Percentiles rank a stretch among this genome's conserved stretches.
Evolutionary conservation across 2,113 vertebrate genomes (phyloP).

Genomic region (Hyperopisus bebe): DNA sequence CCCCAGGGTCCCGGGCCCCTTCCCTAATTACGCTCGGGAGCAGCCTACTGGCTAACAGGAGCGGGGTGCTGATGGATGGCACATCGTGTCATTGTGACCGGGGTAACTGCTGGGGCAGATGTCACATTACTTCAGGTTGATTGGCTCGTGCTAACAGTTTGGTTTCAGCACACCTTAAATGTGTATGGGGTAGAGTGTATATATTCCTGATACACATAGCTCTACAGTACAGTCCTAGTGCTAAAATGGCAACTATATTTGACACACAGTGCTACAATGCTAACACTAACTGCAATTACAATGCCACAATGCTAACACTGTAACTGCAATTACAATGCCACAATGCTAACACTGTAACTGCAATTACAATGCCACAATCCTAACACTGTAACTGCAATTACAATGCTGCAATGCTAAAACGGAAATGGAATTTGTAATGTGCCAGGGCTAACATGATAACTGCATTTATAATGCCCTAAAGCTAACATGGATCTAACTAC

Average conservation of each 20-base stretch:
- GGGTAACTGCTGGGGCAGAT: background rate
- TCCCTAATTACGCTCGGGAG: background rate
- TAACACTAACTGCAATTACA: background rate
- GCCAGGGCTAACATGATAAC: background rate
- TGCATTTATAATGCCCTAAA: background rate
- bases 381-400: background rate
- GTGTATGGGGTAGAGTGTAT: background rate
- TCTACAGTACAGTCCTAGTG: background rate
- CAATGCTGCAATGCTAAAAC: background rate
- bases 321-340: background rate
- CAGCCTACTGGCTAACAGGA: background rate
- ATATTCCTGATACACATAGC: background rate
- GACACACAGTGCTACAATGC: background rate
- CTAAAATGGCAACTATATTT: background rate
- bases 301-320: background rate
- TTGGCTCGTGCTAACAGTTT: background rate
- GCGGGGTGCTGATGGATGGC: background rate
- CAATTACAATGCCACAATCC: background rate
- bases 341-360: background rate
- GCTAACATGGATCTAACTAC: background rate
- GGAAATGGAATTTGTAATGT: background rate
- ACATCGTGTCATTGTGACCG: background rate
- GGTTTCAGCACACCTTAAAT: background rate
- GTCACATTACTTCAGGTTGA: background rate
- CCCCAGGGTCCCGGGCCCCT: background rate